Conservation (phyloP, 1,140 invertebrate genomes). For the Neotoxoptera formosana region DNA sequence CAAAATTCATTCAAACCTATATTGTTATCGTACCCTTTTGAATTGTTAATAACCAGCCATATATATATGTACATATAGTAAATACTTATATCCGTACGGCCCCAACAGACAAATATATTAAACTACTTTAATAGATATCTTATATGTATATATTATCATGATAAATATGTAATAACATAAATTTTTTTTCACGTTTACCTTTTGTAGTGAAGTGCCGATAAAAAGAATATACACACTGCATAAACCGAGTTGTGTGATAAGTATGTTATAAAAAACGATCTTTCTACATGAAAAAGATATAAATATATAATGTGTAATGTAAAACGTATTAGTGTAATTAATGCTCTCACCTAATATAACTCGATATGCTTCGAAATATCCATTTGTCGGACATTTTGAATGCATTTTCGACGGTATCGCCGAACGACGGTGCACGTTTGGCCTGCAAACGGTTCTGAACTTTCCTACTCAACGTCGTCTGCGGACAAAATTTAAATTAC, state of each 20-base stretch:
- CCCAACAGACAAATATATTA: neutral
- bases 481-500: neutral
- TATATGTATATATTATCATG: neutral
- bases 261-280: slow-evolving; percentile 84
- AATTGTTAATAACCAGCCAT: neutral
- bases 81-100: neutral
- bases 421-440: slow-evolving; percentile 26
- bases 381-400: slow-evolving; percentile 51
- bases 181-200: slow-evolving; percentile 56
- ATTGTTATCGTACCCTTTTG: too few relatives aligned
- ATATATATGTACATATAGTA: neutral
- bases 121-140: neutral
- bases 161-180: neutral
- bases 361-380: slow-evolving; percentile 25
- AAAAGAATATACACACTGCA: slow-evolving; percentile 98
- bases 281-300: slow-evolving; percentile 57
- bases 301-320: neutral
- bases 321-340: neutral
- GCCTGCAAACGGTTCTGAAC: slow-evolving; percentile 13
- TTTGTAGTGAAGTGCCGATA: slow-evolving; percentile 68
- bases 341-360: neutral
- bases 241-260: slow-evolving; percentile 94
- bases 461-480: slow-evolving; percentile 34
- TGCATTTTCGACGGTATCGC: slow-evolving; percentile 44
- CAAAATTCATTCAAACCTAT: too few relatives aligned